Conservation (phyloP, 2,113 vertebrate genomes). For the Nicator chloris region DNA sequence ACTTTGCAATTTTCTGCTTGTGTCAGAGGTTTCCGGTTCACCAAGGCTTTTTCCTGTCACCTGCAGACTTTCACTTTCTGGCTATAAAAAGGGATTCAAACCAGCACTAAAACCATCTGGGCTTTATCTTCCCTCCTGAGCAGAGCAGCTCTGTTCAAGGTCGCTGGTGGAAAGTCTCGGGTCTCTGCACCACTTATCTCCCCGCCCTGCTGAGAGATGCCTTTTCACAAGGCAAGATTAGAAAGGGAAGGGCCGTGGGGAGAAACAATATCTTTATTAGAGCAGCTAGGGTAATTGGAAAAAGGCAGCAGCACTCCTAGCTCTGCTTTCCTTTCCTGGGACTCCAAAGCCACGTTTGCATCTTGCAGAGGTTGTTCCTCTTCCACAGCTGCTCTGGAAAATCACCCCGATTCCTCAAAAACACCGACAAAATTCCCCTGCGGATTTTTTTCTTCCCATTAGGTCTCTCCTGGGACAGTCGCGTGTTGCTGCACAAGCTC, state of each 20-base stretch:
- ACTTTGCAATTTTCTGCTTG: not conserved
- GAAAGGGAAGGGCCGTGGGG: not conserved
- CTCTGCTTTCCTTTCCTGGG: not conserved
- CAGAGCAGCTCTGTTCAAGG: not conserved
- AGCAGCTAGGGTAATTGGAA: not conserved
- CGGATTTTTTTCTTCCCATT: not conserved
- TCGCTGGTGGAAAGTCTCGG: not conserved
- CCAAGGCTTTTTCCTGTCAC: not conserved
- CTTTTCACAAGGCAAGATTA: not conserved
- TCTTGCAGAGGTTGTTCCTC: not conserved
- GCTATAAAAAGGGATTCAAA: not conserved
- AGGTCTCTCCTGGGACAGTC: not conserved
- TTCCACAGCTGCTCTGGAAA: not conserved
- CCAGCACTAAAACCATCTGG: not conserved
- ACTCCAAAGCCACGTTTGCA: not conserved
- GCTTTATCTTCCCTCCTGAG: not conserved
- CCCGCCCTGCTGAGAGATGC: not conserved
- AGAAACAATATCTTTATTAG: not conserved
- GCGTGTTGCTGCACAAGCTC: not conserved
- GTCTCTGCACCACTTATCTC: not conserved
- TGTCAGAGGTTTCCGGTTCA: not conserved
- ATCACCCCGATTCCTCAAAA: not conserved
- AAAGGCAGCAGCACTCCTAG: accelerated
- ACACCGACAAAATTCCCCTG: not conserved
- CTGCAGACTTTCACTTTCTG: slow-evolving; percentile 6